Evolutionary conservation across 2,888 invertebrate genomes (phyloP), one percentile per base, ranked within the genome.

Genomic region (Thera obeliscata): DNA sequence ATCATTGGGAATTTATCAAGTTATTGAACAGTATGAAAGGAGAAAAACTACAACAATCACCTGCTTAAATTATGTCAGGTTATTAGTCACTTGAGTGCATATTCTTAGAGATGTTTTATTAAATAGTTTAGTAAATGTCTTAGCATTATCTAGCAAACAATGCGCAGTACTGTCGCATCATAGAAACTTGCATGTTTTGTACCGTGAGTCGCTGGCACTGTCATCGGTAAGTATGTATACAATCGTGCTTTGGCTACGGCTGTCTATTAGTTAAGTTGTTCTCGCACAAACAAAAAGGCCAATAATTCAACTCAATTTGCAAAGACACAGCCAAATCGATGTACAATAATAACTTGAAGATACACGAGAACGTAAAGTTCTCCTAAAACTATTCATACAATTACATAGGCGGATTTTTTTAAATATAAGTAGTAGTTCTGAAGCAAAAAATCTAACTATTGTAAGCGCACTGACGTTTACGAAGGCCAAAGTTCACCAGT

Each of bases 301-400:
- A 33, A 56, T 49, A 43, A 57, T 57, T 58, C 36, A 12, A 56
- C 50, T 43, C 3, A 46, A 58, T 43, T 64, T 52, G 57, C 36
- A 64, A 54, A 55, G 36, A 64, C 55, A 33, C 41, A 54, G 54
- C 48, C 64, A 64, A 64, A 64, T 58, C 64, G 55, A 64, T 54
- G 38, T 48, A 11, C 54, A 59, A 64, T 52, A 58, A 43, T 52
- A 57, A 52, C 64, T 5, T 57, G 33, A 52, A 22, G 33, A 41
- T 35, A 50, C 22, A 35, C 38, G 50, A 63, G 11, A 58, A 54
- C 12, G 11, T 48, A 52, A 57, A 35, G 36, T 48, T 43, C 11
- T 55, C 38, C 22, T 48, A 55, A 46, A 57, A 52, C 22, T 58
- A 54, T 54, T 9, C 55, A 36, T 46, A 58, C n/a, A 52, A 50